A percentile compares a stretch with the other conserved stretches of the same genome.
phyloP scores from a whole-genome alignment of 2,113 vertebrate genomes.

The Carettochelys insculpta region DNA sequence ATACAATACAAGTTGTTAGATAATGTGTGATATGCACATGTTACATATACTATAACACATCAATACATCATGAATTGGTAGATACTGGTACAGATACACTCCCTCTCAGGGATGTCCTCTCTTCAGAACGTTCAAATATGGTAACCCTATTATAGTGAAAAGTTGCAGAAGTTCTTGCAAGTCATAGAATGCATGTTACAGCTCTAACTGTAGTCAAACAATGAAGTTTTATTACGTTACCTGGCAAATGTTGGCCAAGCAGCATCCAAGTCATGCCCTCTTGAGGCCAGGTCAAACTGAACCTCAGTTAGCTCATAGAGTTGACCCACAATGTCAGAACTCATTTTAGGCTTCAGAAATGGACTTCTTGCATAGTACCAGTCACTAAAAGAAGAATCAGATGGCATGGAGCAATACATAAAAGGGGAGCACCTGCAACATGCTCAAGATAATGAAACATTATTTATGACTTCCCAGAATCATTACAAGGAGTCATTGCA shows the following conservation, averaged over 20 bases:
- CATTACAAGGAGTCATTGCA: not conserved
- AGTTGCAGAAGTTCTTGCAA: not conserved
- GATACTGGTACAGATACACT: no score
- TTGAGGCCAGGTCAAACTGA: conserved; percentile 89
- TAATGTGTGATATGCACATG: no score
- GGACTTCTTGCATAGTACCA: conserved; percentile 96
- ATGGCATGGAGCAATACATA: not conserved
- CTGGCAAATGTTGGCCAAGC: conserved; percentile 93
- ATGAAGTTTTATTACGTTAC: conserved; percentile 67
- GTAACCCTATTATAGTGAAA: no score
- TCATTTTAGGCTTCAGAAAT: conserved; percentile 89
- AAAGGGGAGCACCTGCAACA: not conserved
- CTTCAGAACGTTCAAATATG: no score
- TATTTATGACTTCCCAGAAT: not conserved
- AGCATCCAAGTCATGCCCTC: conserved; percentile 92
- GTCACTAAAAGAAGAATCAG: conserved; percentile 77
- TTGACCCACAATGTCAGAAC: conserved; percentile 89
- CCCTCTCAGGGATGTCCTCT: no score
- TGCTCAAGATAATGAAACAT: not conserved
- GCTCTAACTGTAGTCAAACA: not conserved
- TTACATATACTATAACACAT: no score
- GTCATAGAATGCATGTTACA: not conserved
- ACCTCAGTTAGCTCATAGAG: conserved; percentile 96
- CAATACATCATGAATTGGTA: no score
- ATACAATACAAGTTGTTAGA: no score